Percentiles rank a stretch among this genome's conserved stretches.
Evolutionary conservation across 2,888 invertebrate genomes (phyloP).

Genomic region (Caprella mutica): DNA sequence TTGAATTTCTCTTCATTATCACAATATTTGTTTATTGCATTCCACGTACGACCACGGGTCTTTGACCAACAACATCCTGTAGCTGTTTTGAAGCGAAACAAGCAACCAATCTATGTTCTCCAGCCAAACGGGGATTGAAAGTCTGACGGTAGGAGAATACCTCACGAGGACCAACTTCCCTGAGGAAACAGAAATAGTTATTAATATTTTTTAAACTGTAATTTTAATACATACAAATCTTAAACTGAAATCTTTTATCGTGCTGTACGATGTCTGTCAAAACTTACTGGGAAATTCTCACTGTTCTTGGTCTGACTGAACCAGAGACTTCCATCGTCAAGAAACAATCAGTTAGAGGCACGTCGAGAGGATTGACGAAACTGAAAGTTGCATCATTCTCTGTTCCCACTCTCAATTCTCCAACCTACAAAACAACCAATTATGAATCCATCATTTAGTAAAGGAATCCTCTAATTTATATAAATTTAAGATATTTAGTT

Average conservation of each 20-base stretch:
- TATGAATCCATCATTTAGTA: neutral
- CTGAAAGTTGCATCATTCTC: constrained; percentile 39
- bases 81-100: constrained; percentile 60
- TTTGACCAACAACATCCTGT: constrained; percentile 57
- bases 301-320: constrained; percentile 10
- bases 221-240: too few relatives aligned
- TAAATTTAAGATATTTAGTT: neutral
- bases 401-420: constrained; percentile 37
- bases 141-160: constrained; percentile 51
- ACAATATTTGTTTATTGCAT: too few relatives aligned
- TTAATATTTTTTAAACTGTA: too few relatives aligned
- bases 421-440: constrained; percentile 8
- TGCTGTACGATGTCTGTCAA: too few relatives aligned
- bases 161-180: constrained; percentile 54
- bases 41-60: constrained; percentile 37
- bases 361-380: constrained; percentile 56
- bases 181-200: constrained; percentile 43
- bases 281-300: neutral
- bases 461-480: neutral
- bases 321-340: constrained; percentile 42
- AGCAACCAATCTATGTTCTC: constrained; percentile 51
- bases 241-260: too few relatives aligned
- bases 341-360: constrained; percentile 47
- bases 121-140: constrained; percentile 49
- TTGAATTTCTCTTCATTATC: too few relatives aligned